Evolutionary conservation across 2,888 invertebrate genomes (phyloP).

Genomic region (Bugulina stolonifera): DNA sequence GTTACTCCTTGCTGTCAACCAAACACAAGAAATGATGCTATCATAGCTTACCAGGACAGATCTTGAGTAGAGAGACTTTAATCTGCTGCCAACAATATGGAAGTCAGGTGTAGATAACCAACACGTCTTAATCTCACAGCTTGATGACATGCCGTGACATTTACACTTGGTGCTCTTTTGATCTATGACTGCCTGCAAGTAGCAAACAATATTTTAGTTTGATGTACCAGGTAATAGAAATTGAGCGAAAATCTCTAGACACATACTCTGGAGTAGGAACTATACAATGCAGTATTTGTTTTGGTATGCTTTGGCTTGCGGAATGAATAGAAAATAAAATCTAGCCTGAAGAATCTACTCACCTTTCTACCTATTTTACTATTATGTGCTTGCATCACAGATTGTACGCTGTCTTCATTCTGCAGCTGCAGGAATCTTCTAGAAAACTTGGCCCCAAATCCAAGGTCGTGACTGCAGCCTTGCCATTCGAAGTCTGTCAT

Average conservation of each 20-base stretch:
- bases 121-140: constrained; percentile 89
- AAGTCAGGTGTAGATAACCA: constrained; percentile 92
- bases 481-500: constrained; percentile 65
- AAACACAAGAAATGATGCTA: too few relatives aligned
- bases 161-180: constrained; percentile 70
- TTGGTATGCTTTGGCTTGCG: too few relatives aligned
- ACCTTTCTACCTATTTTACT: constrained; percentile 34
- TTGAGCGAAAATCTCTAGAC: too few relatives aligned
- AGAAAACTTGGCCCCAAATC: constrained; percentile 78
- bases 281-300: too few relatives aligned
- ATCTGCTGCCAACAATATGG: constrained; percentile 80
- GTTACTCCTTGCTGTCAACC: too few relatives aligned
- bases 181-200: constrained; percentile 54
- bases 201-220: too few relatives aligned
- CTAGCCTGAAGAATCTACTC: not conserved
- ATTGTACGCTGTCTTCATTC: constrained; percentile 56
- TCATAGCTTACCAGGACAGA: constrained; percentile 17
- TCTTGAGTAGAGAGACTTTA: constrained; percentile 46
- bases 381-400: constrained; percentile 49
- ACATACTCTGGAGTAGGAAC: too few relatives aligned
- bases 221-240: too few relatives aligned
- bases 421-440: constrained; percentile 78
- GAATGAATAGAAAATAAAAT: too few relatives aligned
- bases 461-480: constrained; percentile 73
- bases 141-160: constrained; percentile 92